These are phyloP conservation scores for Ochropacha duplaris DNA, from an alignment of 2,888 invertebrate species.

Conservation along the genomic window DNA sequence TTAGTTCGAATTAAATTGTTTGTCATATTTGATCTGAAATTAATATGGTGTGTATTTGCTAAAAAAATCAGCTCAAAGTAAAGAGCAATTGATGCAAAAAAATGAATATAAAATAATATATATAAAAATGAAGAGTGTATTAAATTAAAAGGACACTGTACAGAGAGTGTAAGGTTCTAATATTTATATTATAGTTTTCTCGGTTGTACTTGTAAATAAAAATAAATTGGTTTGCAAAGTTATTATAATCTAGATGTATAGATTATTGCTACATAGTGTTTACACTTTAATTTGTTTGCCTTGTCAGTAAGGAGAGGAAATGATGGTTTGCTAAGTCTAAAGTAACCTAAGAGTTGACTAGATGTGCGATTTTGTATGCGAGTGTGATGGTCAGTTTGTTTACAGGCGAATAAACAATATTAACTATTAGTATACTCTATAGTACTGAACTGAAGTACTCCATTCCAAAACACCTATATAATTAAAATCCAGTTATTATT, in stretches of 20 bases:
- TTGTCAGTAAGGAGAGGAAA: constrained; percentile 2
- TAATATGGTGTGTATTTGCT: background rate
- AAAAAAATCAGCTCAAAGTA: background rate
- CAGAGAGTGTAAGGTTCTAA: constrained; percentile 75
- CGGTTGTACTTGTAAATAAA: constrained; percentile 64
- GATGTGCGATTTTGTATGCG: background rate
- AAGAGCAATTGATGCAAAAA: constrained; percentile 7
- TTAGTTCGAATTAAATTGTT: background rate
- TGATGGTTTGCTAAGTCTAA: background rate
- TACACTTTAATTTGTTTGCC: constrained; percentile 27
- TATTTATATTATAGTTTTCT: constrained; percentile 62
- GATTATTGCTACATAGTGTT: constrained; percentile 40
- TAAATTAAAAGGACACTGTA: constrained; percentile 62
- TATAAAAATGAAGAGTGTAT: constrained; percentile 49
- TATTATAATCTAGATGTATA: constrained; percentile 43
- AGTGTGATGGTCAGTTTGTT: background rate
- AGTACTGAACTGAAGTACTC: too few relatives aligned
- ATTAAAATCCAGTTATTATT: too few relatives aligned
- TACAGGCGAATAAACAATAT: background rate
- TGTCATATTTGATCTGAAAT: background rate
- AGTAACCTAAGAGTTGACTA: background rate
- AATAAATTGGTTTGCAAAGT: constrained; percentile 40
- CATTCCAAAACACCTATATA: background rate
- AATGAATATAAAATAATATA: constrained; percentile 20
- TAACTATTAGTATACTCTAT: too few relatives aligned